phyloP scores from a whole-genome alignment of 2,888 invertebrate genomes.

The Gymnoscelis rufifasciata region DNA sequence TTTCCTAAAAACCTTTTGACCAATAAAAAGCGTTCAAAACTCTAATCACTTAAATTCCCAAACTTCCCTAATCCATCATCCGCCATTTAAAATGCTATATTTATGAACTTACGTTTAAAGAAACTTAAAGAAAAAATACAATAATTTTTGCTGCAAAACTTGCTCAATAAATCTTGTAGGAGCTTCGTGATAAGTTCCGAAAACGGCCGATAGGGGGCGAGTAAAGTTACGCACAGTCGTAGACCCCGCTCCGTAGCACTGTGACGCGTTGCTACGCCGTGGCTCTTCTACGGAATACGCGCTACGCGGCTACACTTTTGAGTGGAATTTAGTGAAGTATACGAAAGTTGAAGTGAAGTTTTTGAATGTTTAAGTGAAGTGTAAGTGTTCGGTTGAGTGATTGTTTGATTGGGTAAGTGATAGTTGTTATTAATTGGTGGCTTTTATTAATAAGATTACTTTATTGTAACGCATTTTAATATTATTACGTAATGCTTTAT shows the following conservation, averaged over 20 bases:
- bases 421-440: background rate
- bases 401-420: background rate
- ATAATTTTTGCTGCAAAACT: conserved; percentile 31
- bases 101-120: conserved; percentile 10
- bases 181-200: conserved; percentile 32
- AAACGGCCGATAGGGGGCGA: conserved; percentile 36
- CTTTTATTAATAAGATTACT: too few species aligned
- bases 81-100: conserved; percentile 4
- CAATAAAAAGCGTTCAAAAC: too few species aligned
- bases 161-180: conserved; percentile 34
- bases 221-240: conserved; percentile 40
- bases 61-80: background rate
- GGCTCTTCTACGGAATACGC: conserved; percentile 12
- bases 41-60: background rate
- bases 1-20: too few species aligned
- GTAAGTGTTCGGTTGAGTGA: background rate
- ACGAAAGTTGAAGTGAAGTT: conserved; percentile 6
- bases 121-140: conserved; percentile 25
- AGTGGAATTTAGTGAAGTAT: conserved; percentile 1
- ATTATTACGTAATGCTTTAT: too few species aligned
- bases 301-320: too few species aligned
- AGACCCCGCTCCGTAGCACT: conserved; percentile 35
- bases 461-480: too few species aligned
- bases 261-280: conserved; percentile 32
- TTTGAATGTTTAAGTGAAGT: conserved; percentile 15